Evolutionary conservation across 1,140 invertebrate species (phyloP), one percentile per base, ranked within the genome.

Genomic region (Hirudo medicinalis): DNA sequence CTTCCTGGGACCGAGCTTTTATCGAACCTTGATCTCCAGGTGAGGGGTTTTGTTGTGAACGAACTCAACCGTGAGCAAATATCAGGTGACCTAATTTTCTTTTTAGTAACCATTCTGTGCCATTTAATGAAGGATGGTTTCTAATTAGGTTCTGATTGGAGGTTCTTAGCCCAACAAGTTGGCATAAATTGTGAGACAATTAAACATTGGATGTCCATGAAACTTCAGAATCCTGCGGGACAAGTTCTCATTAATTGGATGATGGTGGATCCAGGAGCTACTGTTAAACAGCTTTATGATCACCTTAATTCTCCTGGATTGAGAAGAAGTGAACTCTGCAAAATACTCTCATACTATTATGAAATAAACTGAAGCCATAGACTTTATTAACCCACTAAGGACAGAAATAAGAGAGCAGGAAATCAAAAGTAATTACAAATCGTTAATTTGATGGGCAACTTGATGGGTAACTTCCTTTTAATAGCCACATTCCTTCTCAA

Each of bases 121-220:
- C 25, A n/a, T 9, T n/a, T 57, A 57, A n/a, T 57, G 20, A 20
- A 57, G 54, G 54, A 3, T 57, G 25, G 20, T 57, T 57, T 57
- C 9, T n/a, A 57, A 57, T 57, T 9, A 63, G 57, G 57, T 13
- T 25, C 22, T 63, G 57, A 63, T 63, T 63, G 57, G 57, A 63
- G 57, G 15, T 63, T n/a, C 22, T n/a, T 63, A 32, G 57, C 57
- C 20, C 57, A 63, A 63, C 57, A 25, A 22, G 19, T 63, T 22
- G 57, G 57, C 29, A 22, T 63, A 32, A 32, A 63, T 63, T 63
- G 57, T 32, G 29, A 63, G 29, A 22, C 29, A 32, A 63, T 63
- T 22, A 32, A 63, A 25, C 22, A 63, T 63, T 63, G 57, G 57
- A 25, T 32, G 22, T 25, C 22, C 22, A 63, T 63, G 57, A 32